These are phyloP conservation scores for Chalcis sispes DNA, from an alignment of 2,888 invertebrate species.

Conservation along the genomic window DNA sequence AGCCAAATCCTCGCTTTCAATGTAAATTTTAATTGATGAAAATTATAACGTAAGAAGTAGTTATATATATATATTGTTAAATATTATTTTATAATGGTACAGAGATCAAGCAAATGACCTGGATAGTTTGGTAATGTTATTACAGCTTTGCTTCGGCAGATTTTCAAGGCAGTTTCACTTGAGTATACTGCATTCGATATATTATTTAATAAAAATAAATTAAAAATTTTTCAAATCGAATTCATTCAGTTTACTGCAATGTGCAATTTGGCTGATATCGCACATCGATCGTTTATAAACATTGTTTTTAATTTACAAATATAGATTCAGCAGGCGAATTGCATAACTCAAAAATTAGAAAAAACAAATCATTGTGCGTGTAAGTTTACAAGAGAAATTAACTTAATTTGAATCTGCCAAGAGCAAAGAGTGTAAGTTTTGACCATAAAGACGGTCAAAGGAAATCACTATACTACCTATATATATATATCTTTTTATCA, in stretches of 20 bases:
- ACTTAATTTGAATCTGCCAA: conserved; percentile 31
- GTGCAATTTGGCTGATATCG: conserved; percentile 46
- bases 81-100: conserved; percentile 69
- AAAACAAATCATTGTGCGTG: conserved; percentile 22
- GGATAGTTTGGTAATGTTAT: conserved; percentile 72
- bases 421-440: conserved; percentile 19
- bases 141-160: conserved; percentile 51
- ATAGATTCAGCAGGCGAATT: neutral
- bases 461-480: conserved; percentile 22
- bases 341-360: neutral
- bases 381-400: conserved; percentile 1
- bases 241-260: neutral
- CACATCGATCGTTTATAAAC: conserved; percentile 9
- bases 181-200: conserved; percentile 1
- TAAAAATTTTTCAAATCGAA: conserved; percentile 3
- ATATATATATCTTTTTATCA: conserved; percentile 19
- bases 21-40: conserved; percentile 41
- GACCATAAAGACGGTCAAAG: conserved; percentile 17
- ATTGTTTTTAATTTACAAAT: neutral
- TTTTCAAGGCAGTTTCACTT: conserved; percentile 5
- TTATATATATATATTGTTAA: conserved; percentile 37
- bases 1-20: conserved; percentile 27
- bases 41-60: conserved; percentile 47
- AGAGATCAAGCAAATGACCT: conserved; percentile 73
- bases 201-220: conserved; percentile 5